A percentile compares a stretch with the other conserved stretches of the same genome.
These are phyloP conservation scores for Monopis laevigella DNA, from an alignment of 2,888 invertebrate genomes.

Conservation along the genomic window DNA sequence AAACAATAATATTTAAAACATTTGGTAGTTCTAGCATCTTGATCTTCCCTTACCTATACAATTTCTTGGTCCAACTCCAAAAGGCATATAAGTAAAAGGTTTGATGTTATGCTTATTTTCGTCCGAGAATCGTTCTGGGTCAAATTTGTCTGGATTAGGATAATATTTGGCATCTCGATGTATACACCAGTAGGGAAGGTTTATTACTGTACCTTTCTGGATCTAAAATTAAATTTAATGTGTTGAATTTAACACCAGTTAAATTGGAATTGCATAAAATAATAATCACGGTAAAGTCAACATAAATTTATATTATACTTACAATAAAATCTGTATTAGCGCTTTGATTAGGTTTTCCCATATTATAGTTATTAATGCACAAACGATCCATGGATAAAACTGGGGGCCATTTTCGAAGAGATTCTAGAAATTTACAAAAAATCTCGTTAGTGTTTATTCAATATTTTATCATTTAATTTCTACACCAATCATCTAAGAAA, in stretches of 20 bases:
- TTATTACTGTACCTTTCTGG: constrained; percentile 13
- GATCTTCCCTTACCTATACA: constrained; percentile 18
- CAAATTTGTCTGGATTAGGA: constrained; percentile 15
- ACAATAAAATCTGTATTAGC: constrained; percentile 9
- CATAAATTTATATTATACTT: no score
- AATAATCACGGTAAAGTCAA: no score
- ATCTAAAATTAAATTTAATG: constrained; percentile 10
- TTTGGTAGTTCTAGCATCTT: no score
- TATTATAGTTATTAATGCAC: constrained; percentile 10
- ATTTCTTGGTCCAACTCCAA: constrained; percentile 18
- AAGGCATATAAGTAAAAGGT: constrained; percentile 16
- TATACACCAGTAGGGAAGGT: constrained; percentile 12
- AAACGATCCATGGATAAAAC: background rate
- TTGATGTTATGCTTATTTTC: constrained; percentile 15
- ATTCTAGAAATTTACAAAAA: constrained; percentile 7
- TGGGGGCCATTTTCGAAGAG: constrained; percentile 11
- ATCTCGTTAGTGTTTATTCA: no score
- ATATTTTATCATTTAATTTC: no score
- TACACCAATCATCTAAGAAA: no score
- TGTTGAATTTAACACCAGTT: no score
- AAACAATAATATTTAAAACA: no score
- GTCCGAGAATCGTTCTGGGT: constrained; percentile 17
- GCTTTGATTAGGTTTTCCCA: constrained; percentile 8
- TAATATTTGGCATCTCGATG: constrained; percentile 16
- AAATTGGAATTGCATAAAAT: no score